Evolutionary conservation across 2,797 vertebrate genomes (phyloP).

Genomic region (Bradypodion ventrale): DNA sequence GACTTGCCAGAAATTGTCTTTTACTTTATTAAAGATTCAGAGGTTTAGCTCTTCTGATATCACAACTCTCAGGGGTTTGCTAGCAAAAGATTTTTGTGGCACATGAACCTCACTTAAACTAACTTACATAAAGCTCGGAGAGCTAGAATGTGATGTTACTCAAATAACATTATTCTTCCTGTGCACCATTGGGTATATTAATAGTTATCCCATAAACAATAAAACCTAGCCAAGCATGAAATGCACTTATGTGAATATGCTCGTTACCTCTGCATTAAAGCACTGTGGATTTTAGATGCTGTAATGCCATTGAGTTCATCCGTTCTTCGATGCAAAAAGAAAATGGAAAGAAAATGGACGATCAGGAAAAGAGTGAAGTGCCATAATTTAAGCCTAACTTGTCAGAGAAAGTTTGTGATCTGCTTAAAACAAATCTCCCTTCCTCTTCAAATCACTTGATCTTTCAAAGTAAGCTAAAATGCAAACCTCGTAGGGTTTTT

Average conservation of each 20-base stretch:
- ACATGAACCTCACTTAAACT: not conserved
- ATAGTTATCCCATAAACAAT: slow-evolving; percentile 38
- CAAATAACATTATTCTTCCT: slow-evolving; percentile 14
- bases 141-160: not conserved
- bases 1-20: not conserved
- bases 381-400: not conserved
- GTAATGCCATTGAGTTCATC: not conserved
- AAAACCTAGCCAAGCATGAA: slow-evolving; percentile 41
- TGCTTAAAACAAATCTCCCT: slow-evolving; percentile 21
- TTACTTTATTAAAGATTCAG: not conserved
- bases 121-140: not conserved
- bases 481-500: not conserved
- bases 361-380: not conserved
- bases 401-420: not conserved
- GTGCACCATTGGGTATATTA: not conserved
- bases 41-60: not conserved
- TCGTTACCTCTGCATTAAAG: slow-evolving; percentile 46
- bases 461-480: slow-evolving; percentile 7
- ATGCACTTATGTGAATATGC: slow-evolving; percentile 17
- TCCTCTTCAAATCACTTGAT: slow-evolving; percentile 37
- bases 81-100: not conserved
- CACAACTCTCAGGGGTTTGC: not conserved
- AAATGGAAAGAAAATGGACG: not conserved
- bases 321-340: slow-evolving; percentile 33
- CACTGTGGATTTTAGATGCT: slow-evolving; percentile 30